Conservation (phyloP, 2,888 invertebrate genomes). For the Philereme transversata region DNA sequence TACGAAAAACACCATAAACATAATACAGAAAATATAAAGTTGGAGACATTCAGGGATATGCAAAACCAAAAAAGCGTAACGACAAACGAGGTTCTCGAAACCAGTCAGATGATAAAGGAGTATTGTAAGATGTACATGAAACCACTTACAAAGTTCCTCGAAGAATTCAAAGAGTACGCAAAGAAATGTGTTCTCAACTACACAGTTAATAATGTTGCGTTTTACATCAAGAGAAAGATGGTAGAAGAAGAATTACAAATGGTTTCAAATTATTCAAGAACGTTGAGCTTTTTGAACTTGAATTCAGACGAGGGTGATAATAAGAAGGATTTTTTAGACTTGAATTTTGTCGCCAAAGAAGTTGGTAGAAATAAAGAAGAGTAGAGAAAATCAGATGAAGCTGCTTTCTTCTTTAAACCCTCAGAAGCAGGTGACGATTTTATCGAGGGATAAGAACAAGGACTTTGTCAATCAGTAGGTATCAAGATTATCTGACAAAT, state of each 20-base stretch:
- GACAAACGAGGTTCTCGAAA: slow-evolving; percentile 50
- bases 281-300: slow-evolving; percentile 45
- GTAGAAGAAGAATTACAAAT: slow-evolving; percentile 53
- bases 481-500: slow-evolving; percentile 29
- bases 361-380: slow-evolving; percentile 3
- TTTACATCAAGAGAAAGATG: slow-evolving; percentile 54
- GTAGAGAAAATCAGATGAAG: slow-evolving; percentile 14
- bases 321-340: slow-evolving; percentile 38
- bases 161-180: slow-evolving; percentile 52
- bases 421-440: slow-evolving; percentile 25
- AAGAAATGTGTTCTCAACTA: slow-evolving; percentile 45
- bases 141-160: slow-evolving; percentile 47
- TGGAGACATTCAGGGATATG: slow-evolving; percentile 49
- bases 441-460: slow-evolving; percentile 23
- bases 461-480: slow-evolving; percentile 23
- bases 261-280: slow-evolving; percentile 46
- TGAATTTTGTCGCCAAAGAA: slow-evolving; percentile 15
- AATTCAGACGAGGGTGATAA: slow-evolving; percentile 18
- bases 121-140: slow-evolving; percentile 53
- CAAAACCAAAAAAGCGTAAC: slow-evolving; percentile 45
- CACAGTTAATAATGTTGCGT: slow-evolving; percentile 51
- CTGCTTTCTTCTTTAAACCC: slow-evolving; percentile 21
- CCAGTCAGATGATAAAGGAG: slow-evolving; percentile 56
- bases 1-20: slow-evolving; percentile 27
- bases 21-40: slow-evolving; percentile 39